Base-by-base conservation (phyloP, 2,888 invertebrate genomes). In the Subacronicta megacephala region DNA sequence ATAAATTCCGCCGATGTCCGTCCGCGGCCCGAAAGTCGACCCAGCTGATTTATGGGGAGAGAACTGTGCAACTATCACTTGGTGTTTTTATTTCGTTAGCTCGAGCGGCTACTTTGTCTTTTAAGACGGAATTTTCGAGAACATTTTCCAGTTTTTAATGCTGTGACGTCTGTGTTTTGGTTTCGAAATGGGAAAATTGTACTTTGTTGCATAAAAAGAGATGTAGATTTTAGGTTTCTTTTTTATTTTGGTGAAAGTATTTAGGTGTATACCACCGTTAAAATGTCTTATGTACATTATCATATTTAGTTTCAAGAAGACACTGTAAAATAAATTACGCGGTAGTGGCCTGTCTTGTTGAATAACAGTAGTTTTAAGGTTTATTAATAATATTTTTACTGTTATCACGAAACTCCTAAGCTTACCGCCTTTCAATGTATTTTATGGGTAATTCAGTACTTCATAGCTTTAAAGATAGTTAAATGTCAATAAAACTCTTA, bases 1-100 rank as follows among this genome's bases (percentile, higher is more conserved):
- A 92, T 92, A 90, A 92, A 93, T 93, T 92, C 92, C 89, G 62
- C 83, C 87, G 87, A 88, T 89, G 90, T 88, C 85, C 78, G 83
- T 82, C 85, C 82, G 78, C 61, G 60, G 63, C 62, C 82, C 80
- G 78, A 75, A 62, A 64, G 69, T 53, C 68, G 49, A 73, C 78
- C 75, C 74, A 71, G 69, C 86, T 93, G 93, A 94, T 94, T 94
- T 94, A 94, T 93, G 86, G 89, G 78, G 84, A 86, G 87, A 87
- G 88, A 84, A 84, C 75, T 75, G 67, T 77, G 85, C 83, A 87
- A 92, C 92, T 92, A 92, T 92, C 87, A 88, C 89, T 86, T 75
- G 65, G 52, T 65, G 75, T 79, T 90, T 93, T 92, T 92, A 89
- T 89, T 90, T 85, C 66, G 77, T 67, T 77, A 73, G 75, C 77